Conservation (phyloP, 2,797 vertebrate species). For the Lepilemur ruficaudatus region DNA sequence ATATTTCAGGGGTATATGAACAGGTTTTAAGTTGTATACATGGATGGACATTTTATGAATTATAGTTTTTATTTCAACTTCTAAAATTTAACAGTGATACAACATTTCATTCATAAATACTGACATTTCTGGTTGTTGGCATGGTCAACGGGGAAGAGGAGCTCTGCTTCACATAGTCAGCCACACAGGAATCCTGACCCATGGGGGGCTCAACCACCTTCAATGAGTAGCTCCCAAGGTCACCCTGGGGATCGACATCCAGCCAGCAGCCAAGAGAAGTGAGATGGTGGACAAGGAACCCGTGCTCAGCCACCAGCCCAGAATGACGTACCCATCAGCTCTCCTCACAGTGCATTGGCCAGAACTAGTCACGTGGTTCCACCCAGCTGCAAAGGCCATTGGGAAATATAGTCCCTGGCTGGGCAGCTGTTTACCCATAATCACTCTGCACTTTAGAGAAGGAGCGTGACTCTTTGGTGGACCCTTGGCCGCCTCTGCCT, state of each 20-base stretch:
- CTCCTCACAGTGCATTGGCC: neutral
- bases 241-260: neutral
- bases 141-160: neutral
- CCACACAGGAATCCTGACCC: neutral
- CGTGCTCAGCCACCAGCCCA: no score
- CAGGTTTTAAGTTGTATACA: neutral
- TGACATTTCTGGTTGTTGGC: neutral
- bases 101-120: neutral
- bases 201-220: neutral
- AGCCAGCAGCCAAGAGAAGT: neutral
- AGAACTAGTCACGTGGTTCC: neutral
- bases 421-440: neutral
- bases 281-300: neutral
- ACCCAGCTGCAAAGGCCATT: neutral
- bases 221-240: neutral
- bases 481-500: neutral
- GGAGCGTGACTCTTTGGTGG: neutral
- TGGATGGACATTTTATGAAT: neutral
- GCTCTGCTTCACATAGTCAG: neutral
- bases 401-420: neutral
- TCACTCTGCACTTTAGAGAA: neutral
- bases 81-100: neutral
- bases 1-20: fast-evolving
- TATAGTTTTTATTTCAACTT: neutral
- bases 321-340: neutral